Conservation (phyloP, 2,113 vertebrate species). For the Chionis minor region DNA sequence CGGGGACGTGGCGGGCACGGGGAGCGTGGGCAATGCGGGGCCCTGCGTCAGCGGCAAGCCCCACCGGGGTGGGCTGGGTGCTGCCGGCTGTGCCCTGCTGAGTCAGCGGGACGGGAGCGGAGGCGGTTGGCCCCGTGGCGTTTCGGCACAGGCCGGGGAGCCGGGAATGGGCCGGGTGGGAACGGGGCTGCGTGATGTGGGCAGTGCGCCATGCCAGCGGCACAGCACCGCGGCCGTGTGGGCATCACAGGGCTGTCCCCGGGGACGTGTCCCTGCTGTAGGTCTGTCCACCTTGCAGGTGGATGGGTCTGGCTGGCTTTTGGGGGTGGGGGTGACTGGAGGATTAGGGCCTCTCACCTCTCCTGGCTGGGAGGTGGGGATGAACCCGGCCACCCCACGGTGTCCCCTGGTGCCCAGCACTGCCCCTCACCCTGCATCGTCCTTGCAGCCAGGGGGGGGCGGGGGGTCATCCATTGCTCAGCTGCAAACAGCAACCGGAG, state of each 20-base stretch:
- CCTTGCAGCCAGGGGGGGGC: neutral
- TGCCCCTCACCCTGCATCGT: neutral
- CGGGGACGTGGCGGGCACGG: rapidly evolving
- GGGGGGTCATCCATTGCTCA: neutral
- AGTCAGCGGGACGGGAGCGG: neutral
- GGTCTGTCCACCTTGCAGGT: neutral
- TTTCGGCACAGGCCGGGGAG: neutral
- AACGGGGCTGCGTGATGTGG: neutral
- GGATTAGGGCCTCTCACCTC: rapidly evolving
- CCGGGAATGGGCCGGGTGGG: neutral
- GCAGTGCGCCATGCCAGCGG: neutral
- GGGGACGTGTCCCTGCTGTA: no score
- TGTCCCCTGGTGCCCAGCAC: no score
- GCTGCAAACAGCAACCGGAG: rapidly evolving
- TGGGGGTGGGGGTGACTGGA: neutral
- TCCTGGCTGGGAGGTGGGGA: neutral
- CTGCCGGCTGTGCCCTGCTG: neutral
- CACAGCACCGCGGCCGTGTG: neutral
- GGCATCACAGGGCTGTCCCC: neutral
- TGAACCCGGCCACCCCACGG: rapidly evolving
- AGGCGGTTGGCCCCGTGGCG: neutral
- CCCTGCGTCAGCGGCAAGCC: neutral
- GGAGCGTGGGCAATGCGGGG: rapidly evolving
- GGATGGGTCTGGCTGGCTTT: neutral
- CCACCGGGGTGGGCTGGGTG: neutral